Evolutionary conservation across 2,888 invertebrate genomes (phyloP).

Genomic region (Nasonovia ribisnigri): DNA sequence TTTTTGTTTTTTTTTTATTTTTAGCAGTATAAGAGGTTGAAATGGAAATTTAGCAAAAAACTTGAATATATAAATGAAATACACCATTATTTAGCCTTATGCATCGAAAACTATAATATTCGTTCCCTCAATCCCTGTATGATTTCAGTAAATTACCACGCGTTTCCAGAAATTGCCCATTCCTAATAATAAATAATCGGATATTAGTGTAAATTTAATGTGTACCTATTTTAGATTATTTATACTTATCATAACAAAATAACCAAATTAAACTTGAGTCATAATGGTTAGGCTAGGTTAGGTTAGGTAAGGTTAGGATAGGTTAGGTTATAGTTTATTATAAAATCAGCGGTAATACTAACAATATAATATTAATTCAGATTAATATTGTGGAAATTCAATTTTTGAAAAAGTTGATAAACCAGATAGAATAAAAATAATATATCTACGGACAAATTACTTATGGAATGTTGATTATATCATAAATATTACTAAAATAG

Average conservation of each 20-base stretch:
- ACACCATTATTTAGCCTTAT: too few species aligned
- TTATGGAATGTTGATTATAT: slow-evolving; percentile 13
- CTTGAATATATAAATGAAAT: too few species aligned
- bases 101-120: too few species aligned
- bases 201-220: background rate
- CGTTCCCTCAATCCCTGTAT: background rate
- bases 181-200: background rate
- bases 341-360: background rate
- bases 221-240: background rate
- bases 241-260: background rate
- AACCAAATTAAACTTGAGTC: background rate
- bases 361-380: too few species aligned
- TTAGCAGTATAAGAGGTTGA: background rate
- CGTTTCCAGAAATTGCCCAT: background rate
- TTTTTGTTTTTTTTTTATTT: background rate
- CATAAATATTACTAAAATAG: background rate
- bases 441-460: slow-evolving; percentile 3
- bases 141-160: too few species aligned
- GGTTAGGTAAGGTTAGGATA: too few species aligned
- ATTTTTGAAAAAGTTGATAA: too few species aligned
- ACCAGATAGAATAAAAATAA: too few species aligned
- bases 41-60: background rate
- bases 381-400: too few species aligned
- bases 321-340: too few species aligned
- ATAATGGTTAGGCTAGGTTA: too few species aligned